These are phyloP conservation scores for Odontesthes bonariensis DNA, from an alignment of 2,113 vertebrate species.

Conservation along the genomic window DNA sequence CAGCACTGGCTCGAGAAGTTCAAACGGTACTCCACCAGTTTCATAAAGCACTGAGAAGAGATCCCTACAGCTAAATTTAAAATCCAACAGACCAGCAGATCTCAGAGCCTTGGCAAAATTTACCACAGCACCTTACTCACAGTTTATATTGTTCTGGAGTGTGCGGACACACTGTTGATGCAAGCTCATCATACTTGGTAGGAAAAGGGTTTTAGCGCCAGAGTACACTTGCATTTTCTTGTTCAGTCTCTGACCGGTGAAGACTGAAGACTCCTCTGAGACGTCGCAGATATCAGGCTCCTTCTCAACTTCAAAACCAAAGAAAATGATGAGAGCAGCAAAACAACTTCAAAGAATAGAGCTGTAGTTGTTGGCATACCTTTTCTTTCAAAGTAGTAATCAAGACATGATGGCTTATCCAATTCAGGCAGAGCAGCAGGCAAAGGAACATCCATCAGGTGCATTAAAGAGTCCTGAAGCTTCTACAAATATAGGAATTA, in stretches of 20 bases:
- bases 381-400: slow-evolving; percentile 81
- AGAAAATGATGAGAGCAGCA: neutral
- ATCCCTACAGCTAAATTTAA: slow-evolving; percentile 26
- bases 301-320: slow-evolving; percentile 63
- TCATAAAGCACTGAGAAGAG: slow-evolving; percentile 86
- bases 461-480: slow-evolving; percentile 78
- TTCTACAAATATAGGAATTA: slow-evolving; percentile 37
- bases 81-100: neutral
- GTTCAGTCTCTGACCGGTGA: slow-evolving; percentile 88
- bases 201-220: slow-evolving; percentile 83
- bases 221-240: slow-evolving; percentile 93
- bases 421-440: slow-evolving; percentile 81
- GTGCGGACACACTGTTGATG: slow-evolving; percentile 89
- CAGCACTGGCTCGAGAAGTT: slow-evolving; percentile 91
- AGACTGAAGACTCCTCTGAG: slow-evolving; percentile 74
- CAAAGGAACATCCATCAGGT: slow-evolving; percentile 84
- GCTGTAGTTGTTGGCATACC: slow-evolving; percentile 35
- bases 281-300: slow-evolving; percentile 50
- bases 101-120: neutral
- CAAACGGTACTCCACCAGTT: slow-evolving; percentile 91
- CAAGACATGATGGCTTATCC: slow-evolving; percentile 71
- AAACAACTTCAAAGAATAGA: neutral
- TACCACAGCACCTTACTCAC: slow-evolving; percentile 76
- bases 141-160: slow-evolving; percentile 91
- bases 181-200: slow-evolving; percentile 88